A percentile compares a stretch with the other conserved stretches of the same genome.
These are phyloP conservation scores for Tineola bisselliella DNA, from an alignment of 2,888 invertebrate species.

Conservation along the genomic window DNA sequence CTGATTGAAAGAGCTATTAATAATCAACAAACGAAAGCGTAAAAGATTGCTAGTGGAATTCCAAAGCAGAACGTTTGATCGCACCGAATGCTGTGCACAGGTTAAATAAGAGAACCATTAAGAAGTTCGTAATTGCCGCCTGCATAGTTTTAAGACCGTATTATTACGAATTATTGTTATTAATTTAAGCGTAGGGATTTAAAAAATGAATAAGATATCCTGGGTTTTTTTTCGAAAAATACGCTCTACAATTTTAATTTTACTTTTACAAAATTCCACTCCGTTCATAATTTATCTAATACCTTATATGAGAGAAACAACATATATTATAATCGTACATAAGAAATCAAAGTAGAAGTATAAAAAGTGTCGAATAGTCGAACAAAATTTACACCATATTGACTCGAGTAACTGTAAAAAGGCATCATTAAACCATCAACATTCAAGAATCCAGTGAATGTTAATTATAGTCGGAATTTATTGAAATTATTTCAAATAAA, in stretches of 20 bases:
- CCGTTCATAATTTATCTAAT: too few relatives aligned
- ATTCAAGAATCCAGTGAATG: constrained; percentile 54
- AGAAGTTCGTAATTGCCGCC: too few relatives aligned
- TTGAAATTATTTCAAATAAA: constrained; percentile 51
- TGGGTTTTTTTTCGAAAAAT: too few relatives aligned
- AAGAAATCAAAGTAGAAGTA: constrained; percentile 11
- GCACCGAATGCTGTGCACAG: constrained; percentile 24
- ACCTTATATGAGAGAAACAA: too few relatives aligned
- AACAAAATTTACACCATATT: constrained; percentile 51
- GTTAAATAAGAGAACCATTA: constrained; percentile 20
- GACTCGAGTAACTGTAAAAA: constrained; percentile 56
- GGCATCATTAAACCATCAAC: constrained; percentile 52
- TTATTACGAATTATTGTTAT: too few relatives aligned
- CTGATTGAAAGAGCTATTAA: constrained; percentile 51
- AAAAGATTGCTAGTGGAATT: constrained; percentile 52
- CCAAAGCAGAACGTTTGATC: constrained; percentile 27
- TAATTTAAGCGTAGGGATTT: too few relatives aligned
- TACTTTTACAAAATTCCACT: too few relatives aligned
- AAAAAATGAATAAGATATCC: too few relatives aligned
- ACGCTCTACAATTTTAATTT: too few relatives aligned
- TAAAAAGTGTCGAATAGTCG: constrained; percentile 28
- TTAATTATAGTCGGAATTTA: constrained; percentile 55
- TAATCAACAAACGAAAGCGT: constrained; percentile 59
- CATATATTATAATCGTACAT: neutral
- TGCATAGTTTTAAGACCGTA: too few relatives aligned